Percentiles rank a stretch among this genome's conserved stretches.
Evolutionary conservation across 1,140 invertebrate genomes (phyloP).

Genomic region (Sarcophaga bullata): DNA sequence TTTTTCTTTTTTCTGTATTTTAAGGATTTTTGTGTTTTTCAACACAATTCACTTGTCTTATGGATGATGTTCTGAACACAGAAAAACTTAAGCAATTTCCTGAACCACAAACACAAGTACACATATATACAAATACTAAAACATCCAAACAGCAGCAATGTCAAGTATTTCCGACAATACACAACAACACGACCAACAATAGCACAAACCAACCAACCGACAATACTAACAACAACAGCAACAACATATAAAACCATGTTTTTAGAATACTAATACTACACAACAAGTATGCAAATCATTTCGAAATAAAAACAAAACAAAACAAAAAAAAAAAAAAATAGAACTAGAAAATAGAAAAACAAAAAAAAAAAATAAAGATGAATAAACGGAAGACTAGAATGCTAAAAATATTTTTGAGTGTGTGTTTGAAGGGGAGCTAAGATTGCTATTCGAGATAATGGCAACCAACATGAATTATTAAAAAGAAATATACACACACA

Average conservation of each 20-base stretch:
- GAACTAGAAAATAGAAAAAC: not conserved
- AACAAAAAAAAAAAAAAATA: not conserved
- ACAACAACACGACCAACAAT: constrained; percentile 20
- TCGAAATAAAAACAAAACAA: not conserved
- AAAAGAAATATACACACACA: not conserved
- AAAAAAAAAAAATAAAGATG: no score
- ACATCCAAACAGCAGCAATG: constrained; percentile 12
- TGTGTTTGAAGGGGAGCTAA: no score
- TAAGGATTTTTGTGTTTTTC: constrained; percentile 25
- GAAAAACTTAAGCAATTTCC: constrained; percentile 39
- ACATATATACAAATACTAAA: no score
- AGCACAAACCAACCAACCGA: not conserved
- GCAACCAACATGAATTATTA: not conserved
- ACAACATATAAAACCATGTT: constrained; percentile 6
- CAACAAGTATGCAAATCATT: constrained; percentile 28
- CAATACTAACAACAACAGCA: not conserved
- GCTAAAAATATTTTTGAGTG: not conserved
- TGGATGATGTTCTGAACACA: constrained; percentile 1
- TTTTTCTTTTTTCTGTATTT: constrained; percentile 22
- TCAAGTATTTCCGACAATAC: constrained; percentile 39
- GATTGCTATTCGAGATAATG: no score
- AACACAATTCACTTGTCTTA: constrained; percentile 10
- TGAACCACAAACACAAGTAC: constrained; percentile 17
- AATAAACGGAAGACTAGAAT: not conserved
- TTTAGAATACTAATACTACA: not conserved